Evolutionary conservation across 1,140 invertebrate genomes (phyloP).

Genomic region (Akabosia matsudoensis): DNA sequence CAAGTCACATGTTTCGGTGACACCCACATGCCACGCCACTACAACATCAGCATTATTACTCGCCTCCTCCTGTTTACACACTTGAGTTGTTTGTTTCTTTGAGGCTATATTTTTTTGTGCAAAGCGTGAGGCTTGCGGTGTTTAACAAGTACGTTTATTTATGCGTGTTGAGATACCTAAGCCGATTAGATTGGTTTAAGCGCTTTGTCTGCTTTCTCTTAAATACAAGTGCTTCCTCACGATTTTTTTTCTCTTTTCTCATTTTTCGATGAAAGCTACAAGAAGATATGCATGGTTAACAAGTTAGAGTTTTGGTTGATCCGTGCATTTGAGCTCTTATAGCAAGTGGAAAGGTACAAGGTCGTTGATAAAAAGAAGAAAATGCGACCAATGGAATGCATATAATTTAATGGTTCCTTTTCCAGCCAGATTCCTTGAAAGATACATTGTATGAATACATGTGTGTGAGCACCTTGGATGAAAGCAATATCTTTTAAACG

Average conservation of each 20-base stretch:
- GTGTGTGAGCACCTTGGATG: background rate
- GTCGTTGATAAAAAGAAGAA: background rate
- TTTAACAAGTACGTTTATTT: background rate
- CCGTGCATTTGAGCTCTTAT: too few species aligned
- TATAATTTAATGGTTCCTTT: conserved; percentile 12
- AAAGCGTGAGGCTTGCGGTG: background rate
- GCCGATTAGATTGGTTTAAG: background rate
- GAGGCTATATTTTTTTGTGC: background rate
- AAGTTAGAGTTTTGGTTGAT: too few species aligned
- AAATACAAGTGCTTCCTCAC: background rate
- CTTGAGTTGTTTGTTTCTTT: background rate
- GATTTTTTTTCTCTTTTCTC: background rate
- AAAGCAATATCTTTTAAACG: background rate
- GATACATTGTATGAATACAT: background rate
- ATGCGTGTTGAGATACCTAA: background rate
- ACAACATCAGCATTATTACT: background rate
- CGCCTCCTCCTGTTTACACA: background rate
- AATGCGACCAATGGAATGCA: background rate
- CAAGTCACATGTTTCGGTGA: background rate
- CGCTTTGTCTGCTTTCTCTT: background rate
- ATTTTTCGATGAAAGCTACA: too few species aligned
- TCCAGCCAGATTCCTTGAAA: background rate
- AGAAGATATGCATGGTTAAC: too few species aligned
- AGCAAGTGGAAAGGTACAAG: background rate
- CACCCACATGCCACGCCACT: background rate